These are phyloP conservation scores for Mesoclemmys tuberculata DNA, from an alignment of 2,113 vertebrate species.

Conservation along the genomic window DNA sequence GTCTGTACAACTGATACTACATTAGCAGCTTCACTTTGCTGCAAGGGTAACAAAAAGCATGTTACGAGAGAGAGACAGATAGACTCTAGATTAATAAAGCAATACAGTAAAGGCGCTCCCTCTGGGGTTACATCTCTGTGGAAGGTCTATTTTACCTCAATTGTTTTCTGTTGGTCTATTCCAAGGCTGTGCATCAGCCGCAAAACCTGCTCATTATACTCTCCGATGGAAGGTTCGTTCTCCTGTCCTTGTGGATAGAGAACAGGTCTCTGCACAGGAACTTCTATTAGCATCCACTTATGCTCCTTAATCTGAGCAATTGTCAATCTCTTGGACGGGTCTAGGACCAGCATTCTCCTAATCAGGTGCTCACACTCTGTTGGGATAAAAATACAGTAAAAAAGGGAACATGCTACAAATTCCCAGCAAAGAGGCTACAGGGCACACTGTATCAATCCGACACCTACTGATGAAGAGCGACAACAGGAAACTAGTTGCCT, in stretches of 20 bases:
- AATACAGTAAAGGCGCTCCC: neutral
- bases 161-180: slow-evolving; percentile 97
- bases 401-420: neutral
- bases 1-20: neutral
- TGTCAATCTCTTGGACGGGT: slow-evolving; percentile 92
- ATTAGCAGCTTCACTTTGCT: neutral
- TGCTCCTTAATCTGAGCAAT: slow-evolving; percentile 98
- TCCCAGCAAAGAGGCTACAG: neutral
- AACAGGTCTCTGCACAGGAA: slow-evolving; percentile 89
- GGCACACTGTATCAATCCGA: neutral
- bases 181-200: slow-evolving; percentile 98
- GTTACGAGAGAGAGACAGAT: neutral
- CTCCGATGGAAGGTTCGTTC: slow-evolving; percentile 85
- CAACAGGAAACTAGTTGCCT: neutral
- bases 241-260: slow-evolving; percentile 88
- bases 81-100: neutral
- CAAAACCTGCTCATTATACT: slow-evolving; percentile 96
- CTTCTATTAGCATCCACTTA: slow-evolving; percentile 95
- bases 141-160: slow-evolving; percentile 85
- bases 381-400: neutral
- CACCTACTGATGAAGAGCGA: neutral
- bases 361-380: slow-evolving; percentile 98
- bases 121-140: accelerated
- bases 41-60: neutral
- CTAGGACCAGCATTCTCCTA: slow-evolving; percentile 95